Evolutionary conservation across 2,113 vertebrate genomes (phyloP), one percentile per base, ranked within the genome.

Genomic region (Phylloscopus trochilus): DNA sequence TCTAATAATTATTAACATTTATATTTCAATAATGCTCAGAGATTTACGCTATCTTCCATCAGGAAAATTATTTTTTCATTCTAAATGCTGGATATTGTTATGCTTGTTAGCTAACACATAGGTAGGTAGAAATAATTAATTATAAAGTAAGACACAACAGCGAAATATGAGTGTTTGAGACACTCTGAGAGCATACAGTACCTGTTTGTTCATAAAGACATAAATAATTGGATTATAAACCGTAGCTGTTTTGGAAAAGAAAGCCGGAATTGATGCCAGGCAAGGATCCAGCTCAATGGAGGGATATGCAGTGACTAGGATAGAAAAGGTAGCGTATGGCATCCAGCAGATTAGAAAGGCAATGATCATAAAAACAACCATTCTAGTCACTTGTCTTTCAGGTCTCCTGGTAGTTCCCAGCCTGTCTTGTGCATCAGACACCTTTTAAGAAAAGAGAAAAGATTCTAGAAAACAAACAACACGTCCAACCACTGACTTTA

Each of bases 181-280:
- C 27, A 78, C 8, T 84, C 13, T 55, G 39, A 91, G 35, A 94
- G n/a, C 49, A 81, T 77, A 88, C 52, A 17, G 37, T 98, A 99
- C 98, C 98, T 99, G 98, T 91, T 98, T 99, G 97, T 99, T 99
- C 99, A 99, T 99, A 90, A 98, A 99, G 92, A 98, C 99, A 59
- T 99, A 99, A 97, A 99, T 99, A 93, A 99, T 52, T 19, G 99
- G 99, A 92, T 99, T 99, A 95, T 99, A 99, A 87, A 99, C 98
- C 2, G 98, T 97, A 20, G 99, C 98, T 13, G 98, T 99, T 97
- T 99, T 99, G 79, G 99, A 98, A 89, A 99, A 99, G 96, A 99
- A 99, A 67, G 99, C 98, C 1, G 98, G 99, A 59, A 99, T 96
- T 86, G 98, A 97, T 46, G 98, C 97, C 94, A 99, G 94, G 21